Evolutionary conservation across 2,113 vertebrate species (phyloP), one percentile per base, ranked within the genome.

Genomic region (Daubentonia madagascariensis): DNA sequence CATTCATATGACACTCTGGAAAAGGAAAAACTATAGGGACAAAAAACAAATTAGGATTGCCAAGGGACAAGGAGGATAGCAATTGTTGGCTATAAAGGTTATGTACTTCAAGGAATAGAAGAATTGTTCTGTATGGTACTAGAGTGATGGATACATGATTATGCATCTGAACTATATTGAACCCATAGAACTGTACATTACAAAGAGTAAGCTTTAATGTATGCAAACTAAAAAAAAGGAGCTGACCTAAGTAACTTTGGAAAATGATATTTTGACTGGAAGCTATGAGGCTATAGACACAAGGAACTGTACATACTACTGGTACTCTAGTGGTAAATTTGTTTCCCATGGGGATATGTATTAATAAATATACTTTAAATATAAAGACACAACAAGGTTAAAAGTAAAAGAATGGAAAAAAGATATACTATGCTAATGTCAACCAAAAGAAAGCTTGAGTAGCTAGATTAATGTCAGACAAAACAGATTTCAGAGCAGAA

Each of bases 401-500:
- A 96, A 92, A 70, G 57, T 50, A n/a, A 88, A 94, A 87, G 25
- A 17, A 87, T 63, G 20, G 59, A 17, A 72, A 91, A 84, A 86
- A 87, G 43, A 68, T 63, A 50, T 91, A 54, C 6, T 7, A 80
- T 40, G 35, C 40, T 95, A 45, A 87, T 70, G 67, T 2, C 30
- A 72, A 63, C 63, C 61, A 63, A 86, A 95, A 81, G 37, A 87
- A 86, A 92, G 12, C 13, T 57, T 65, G 30, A 92, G 4, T 9
- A 65, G 30, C n/a, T 73, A 83, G 18, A 87, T 83, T 65, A 88
- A 92, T 57, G 61, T 73, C 48, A 96, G 54, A 88, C 48, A 96
- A 75, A 88, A 59, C 40, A 67, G n/a, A 72, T 48, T 96, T 96
- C 84, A 92, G 54, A 88, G 84, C 54, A 94, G 81, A 80, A 25